Evolutionary conservation across 1,140 invertebrate species (phyloP).

Genomic region (Cydia pomonella): DNA sequence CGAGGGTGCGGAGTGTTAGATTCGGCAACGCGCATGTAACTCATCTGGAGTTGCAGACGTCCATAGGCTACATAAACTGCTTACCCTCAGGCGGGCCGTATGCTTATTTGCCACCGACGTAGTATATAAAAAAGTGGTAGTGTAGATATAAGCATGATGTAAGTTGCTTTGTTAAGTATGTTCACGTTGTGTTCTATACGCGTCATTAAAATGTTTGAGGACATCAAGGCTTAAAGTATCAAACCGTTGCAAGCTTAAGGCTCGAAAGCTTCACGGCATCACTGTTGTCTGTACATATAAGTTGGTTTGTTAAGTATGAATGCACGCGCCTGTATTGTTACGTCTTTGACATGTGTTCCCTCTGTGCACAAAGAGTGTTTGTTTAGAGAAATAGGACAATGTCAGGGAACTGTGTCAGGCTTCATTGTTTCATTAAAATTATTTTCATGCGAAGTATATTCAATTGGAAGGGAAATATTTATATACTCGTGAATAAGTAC

Average conservation of each 20-base stretch:
- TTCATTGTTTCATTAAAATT: constrained; percentile 23
- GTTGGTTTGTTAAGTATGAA: constrained; percentile 8
- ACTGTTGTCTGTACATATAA: background rate
- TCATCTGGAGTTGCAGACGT: too few relatives aligned
- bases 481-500: background rate
- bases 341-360: constrained; percentile 18
- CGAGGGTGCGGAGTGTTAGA: too few relatives aligned
- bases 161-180: too few relatives aligned
- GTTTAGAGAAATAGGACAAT: constrained; percentile 24
- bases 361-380: constrained; percentile 18
- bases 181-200: too few relatives aligned
- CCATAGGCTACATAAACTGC: too few relatives aligned
- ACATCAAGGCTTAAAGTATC: background rate
- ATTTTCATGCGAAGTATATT: background rate
- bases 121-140: too few relatives aligned
- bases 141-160: too few relatives aligned
- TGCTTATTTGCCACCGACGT: too few relatives aligned
- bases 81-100: too few relatives aligned
- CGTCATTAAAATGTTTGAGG: background rate
- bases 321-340: constrained; percentile 23
- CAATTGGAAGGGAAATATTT: background rate
- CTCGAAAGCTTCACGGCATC: background rate
- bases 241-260: background rate
- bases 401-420: constrained; percentile 25
- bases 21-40: too few relatives aligned